Base-by-base conservation (phyloP, 2,888 invertebrate genomes). In the Lissonota sp. region DNA sequence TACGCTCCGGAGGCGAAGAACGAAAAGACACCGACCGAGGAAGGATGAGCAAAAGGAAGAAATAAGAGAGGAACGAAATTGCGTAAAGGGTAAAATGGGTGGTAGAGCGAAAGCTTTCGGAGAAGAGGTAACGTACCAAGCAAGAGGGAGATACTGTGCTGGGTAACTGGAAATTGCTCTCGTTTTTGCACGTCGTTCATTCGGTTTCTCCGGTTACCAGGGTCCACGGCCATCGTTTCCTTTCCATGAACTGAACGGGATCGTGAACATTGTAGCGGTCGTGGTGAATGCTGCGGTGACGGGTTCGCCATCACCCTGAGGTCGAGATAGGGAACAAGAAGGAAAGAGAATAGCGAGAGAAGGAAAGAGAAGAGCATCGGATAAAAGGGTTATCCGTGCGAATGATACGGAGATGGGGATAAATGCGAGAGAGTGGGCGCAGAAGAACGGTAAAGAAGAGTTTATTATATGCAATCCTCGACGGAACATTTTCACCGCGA, bases 391-490 rank as follows among this genome's bases (percentile, higher is more conserved):
- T 42, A 64, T 44, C 46, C 57, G 44, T 57, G 46, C 57, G 51
- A 60, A 14, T 40, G 58, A 60, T 14, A 44, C 39, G 39, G 46
- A 8, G 44, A 55, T n/a, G 57, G 44, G 44, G 26, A 44, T 53
- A 49, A 10, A 10, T 10, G 12, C 39, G 70, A 14, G 51, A 1
- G n/a, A 60, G 51, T 37, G 58, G 55, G 53, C 5, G 53, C 12
- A 42, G 12, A 42, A 6, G 57, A 66, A 26, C 26, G 26, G 26
- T 7, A 46, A 72, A 73, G 67, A 75, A 79, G 69, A 74, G 74
- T 78, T 74, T 72, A 75, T n/a, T 80, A 83, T 78, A 83, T 72
- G 72, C 67, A 83, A 79, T 83, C 80, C 83, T 75, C 39, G 40
- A 57, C 74, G 79, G 57, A 75, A 57, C 75, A 63, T 76, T 70